Evolutionary conservation across 1,140 invertebrate genomes (phyloP).

Genomic region (Halesus radiatus): DNA sequence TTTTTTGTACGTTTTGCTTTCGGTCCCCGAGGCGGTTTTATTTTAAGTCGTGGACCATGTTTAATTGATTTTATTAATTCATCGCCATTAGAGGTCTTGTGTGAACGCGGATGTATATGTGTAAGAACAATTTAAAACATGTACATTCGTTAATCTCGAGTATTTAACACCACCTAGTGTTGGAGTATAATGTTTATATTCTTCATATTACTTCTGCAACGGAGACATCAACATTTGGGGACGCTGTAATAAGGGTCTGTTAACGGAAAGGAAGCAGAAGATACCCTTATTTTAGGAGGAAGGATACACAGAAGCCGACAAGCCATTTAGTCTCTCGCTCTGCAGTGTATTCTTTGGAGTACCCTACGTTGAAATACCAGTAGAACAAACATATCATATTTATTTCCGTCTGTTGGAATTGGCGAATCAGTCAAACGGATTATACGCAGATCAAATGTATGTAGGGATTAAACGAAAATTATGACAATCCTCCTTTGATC

Average conservation of each 20-base stretch:
- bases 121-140: neutral
- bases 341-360: neutral
- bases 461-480: too few relatives aligned
- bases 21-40: slow-evolving; percentile 6
- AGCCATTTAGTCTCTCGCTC: too few relatives aligned
- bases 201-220: too few relatives aligned
- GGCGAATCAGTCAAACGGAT: too few relatives aligned
- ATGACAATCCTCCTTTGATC: too few relatives aligned
- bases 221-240: too few relatives aligned
- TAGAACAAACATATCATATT: neutral
- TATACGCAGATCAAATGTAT: too few relatives aligned
- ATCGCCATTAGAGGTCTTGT: neutral
- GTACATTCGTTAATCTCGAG: slow-evolving; percentile 7
- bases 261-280: too few relatives aligned
- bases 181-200: too few relatives aligned
- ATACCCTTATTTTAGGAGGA: too few relatives aligned
- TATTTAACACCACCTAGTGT: slow-evolving; percentile 4
- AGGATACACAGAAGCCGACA: too few relatives aligned
- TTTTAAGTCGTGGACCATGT: neutral
- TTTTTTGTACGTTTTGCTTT: slow-evolving; percentile 20
- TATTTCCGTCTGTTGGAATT: neutral
- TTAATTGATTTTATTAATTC: slow-evolving; percentile 38
- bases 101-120: neutral
- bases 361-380: neutral
- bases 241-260: too few relatives aligned